Percentiles rank a stretch among this genome's conserved stretches.
phyloP scores from a whole-genome alignment of 2,888 invertebrate species.

The Zaprionus lineosus region DNA sequence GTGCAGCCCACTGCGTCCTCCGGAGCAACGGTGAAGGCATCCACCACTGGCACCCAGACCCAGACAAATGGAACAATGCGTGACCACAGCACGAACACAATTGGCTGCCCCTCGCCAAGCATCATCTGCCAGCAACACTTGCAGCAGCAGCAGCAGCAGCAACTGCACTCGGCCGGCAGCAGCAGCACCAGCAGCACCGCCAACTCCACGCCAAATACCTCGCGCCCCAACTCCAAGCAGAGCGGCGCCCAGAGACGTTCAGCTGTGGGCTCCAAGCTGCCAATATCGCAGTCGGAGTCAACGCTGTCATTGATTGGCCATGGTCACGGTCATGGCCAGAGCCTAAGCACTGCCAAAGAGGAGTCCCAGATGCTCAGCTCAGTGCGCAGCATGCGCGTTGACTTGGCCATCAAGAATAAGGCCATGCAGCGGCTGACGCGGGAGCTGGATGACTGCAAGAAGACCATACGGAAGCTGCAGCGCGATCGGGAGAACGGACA shows the following conservation, averaged over 20 bases:
- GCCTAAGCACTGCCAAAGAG: slow-evolving; percentile 84
- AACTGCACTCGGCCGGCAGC: slow-evolving; percentile 73
- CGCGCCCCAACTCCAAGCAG: slow-evolving; percentile 83
- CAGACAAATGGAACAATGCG: slow-evolving; percentile 48
- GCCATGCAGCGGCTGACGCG: slow-evolving; percentile 88
- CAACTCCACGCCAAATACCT: slow-evolving; percentile 81
- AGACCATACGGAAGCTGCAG: slow-evolving; percentile 89
- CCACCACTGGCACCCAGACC: slow-evolving; percentile 51
- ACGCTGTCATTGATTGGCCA: slow-evolving; percentile 75
- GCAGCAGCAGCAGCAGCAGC: slow-evolving; percentile 52
- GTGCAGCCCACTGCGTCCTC: too few relatives aligned
- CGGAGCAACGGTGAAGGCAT: slow-evolving; percentile 19
- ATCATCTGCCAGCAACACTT: slow-evolving; percentile 55
- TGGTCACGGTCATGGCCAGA: slow-evolving; percentile 66
- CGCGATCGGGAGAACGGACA: slow-evolving; percentile 86
- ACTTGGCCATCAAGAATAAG: slow-evolving; percentile 89
- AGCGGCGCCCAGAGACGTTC: slow-evolving; percentile 82
- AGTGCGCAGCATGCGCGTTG: slow-evolving; percentile 90
- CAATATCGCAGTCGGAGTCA: slow-evolving; percentile 85
- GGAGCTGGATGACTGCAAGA: slow-evolving; percentile 89
- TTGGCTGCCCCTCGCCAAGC: slow-evolving; percentile 72
- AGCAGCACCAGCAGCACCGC: slow-evolving; percentile 82
- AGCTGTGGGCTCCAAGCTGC: slow-evolving; percentile 81
- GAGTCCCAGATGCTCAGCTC: slow-evolving; percentile 91
- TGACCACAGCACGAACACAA: slow-evolving; percentile 79